Evolutionary conservation across 2,113 vertebrate species (phyloP), one percentile per base, ranked within the genome.

Genomic region (Nothocercus julius): DNA sequence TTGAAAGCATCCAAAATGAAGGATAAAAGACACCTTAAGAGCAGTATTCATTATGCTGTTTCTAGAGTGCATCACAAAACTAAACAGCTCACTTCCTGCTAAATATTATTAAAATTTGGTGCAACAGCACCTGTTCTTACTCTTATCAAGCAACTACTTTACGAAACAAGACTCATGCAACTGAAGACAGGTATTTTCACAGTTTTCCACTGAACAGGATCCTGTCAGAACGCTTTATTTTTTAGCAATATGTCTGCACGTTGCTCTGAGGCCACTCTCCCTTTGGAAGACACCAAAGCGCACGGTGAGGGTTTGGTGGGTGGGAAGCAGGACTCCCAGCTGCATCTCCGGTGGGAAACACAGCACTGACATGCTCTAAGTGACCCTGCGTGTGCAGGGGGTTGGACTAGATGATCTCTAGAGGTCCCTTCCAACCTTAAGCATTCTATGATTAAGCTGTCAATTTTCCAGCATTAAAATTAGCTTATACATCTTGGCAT

Each of bases 171-270:
- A 8, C 2, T 62, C 62, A 9, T 1, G 1, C 1, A 42, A 21
- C 34, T 13, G 28, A 49, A 32, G 59, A 47, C 25, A 42, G 11
- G 5, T 32, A 17, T n/a, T 25, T 34, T 20, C 24, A n/a, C 19
- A 42, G 13, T 13, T 40, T 56, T 63, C 42, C 34, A 9, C 7
- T 0, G 0, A 84, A 45, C 34, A 11, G 5, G 40, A 22, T 32
- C 59, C 51, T 22, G 13, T 63, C 42, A 61, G 70, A 24, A 62
- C 30, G 25, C 34, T n/a, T 5, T 3, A n/a, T 40, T 51, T 4
- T 49, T 15, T 14, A 19, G 2, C 59, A 40, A 25, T 34, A 53
- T 40, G 53, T 82, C 49, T 25, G 28, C 1, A 1, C 8, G 38
- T 9, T 67, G 45, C 56, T 32, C 4, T 9, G 32, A 38, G 45